These are phyloP conservation scores for Parotia lawesii DNA, from an alignment of 2,113 vertebrate species.

Conservation along the genomic window DNA sequence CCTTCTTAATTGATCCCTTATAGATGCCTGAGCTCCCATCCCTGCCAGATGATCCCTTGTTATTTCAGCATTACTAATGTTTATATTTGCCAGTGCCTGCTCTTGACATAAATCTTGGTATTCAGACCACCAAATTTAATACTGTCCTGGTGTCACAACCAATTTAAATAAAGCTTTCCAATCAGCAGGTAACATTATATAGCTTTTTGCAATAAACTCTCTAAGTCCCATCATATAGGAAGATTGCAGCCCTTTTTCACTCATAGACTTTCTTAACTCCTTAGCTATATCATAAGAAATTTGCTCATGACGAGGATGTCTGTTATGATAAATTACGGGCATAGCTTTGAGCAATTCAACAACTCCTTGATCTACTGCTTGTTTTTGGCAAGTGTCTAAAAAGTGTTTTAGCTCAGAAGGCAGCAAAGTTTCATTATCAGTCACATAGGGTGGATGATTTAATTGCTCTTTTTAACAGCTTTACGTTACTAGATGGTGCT, in stretches of 20 bases:
- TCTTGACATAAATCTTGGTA: not conserved
- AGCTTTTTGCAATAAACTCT: not conserved
- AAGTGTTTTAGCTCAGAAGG: not conserved
- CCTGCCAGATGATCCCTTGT: not conserved
- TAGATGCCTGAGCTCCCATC: not conserved
- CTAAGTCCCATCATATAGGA: rapidly evolving
- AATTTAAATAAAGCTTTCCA: not conserved
- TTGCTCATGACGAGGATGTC: not conserved
- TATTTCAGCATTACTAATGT: not conserved
- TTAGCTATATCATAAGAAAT: not conserved
- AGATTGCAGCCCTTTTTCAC: not conserved
- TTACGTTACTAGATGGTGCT: not conserved
- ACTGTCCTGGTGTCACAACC: not conserved
- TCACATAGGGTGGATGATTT: not conserved
- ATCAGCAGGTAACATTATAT: not conserved
- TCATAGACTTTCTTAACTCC: not conserved
- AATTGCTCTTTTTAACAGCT: not conserved
- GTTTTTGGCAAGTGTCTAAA: not conserved
- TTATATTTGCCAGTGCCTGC: not conserved
- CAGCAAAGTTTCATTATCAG: not conserved
- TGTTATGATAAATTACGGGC: not conserved
- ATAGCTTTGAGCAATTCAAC: not conserved
- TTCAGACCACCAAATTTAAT: not conserved
- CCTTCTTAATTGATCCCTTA: not conserved
- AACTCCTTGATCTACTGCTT: not conserved